Percentiles rank a stretch among this genome's conserved stretches.
Evolutionary conservation across 2,113 vertebrate genomes (phyloP).

Genomic region (Phasianus colchicus): DNA sequence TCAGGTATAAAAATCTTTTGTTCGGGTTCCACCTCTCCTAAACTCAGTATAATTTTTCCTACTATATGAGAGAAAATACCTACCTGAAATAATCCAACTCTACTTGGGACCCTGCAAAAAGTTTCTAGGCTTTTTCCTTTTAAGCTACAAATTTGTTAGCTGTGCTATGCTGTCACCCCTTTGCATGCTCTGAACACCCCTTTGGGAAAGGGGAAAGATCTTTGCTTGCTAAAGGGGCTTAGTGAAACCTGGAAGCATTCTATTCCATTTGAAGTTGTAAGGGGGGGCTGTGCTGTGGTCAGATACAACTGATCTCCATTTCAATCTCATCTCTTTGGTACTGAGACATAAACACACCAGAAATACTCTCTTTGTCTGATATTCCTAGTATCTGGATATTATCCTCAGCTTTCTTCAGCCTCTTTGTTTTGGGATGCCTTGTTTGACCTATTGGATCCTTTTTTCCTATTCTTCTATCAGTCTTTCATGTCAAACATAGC

Average conservation of each 20-base stretch:
- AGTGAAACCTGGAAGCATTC: neutral
- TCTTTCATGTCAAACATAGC: neutral
- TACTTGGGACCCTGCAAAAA: neutral
- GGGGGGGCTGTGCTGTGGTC: neutral
- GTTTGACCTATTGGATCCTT: neutral
- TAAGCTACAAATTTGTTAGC: neutral
- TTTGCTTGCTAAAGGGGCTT: neutral
- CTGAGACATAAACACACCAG: accelerated
- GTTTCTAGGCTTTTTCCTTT: neutral
- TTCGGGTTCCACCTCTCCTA: neutral
- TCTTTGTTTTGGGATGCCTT: neutral
- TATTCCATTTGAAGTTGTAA: neutral
- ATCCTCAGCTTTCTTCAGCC: neutral
- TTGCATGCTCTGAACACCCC: no score
- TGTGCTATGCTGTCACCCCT: neutral
- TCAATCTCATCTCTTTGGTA: neutral
- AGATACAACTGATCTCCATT: neutral
- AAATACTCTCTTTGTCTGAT: neutral
- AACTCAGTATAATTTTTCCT: neutral
- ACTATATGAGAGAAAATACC: accelerated
- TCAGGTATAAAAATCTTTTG: neutral
- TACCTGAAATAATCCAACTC: neutral
- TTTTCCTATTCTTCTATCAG: neutral
- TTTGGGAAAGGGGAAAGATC: neutral
- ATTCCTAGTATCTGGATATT: neutral